Conservation (phyloP, 2,888 invertebrate genomes). For the Mesochorus sp. region DNA sequence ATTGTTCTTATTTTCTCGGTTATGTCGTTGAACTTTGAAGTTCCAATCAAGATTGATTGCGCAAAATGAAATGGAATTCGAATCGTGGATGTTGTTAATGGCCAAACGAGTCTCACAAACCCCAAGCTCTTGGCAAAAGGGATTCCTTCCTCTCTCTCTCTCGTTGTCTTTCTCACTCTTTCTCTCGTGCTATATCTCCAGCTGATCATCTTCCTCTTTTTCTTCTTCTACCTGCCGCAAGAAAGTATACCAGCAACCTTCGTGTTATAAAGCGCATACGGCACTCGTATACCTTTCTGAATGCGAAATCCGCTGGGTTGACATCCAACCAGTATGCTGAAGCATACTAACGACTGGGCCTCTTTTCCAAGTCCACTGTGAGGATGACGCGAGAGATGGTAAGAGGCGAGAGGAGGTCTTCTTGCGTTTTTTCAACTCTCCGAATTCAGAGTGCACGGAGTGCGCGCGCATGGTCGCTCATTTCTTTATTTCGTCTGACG, state of each 20-base stretch:
- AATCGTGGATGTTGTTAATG: constrained; percentile 65
- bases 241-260: constrained; percentile 61
- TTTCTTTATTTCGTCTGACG: constrained; percentile 19
- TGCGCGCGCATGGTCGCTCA: not conserved
- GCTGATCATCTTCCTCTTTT: constrained; percentile 10
- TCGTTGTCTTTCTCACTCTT: not conserved
- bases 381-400: constrained; percentile 36
- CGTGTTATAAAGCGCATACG: constrained; percentile 13
- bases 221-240: constrained; percentile 4
- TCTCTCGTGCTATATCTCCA: not conserved
- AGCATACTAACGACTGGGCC: constrained; percentile 68
- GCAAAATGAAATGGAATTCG: constrained; percentile 75
- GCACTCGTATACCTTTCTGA: constrained; percentile 38
- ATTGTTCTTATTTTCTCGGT: constrained; percentile 28
- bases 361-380: constrained; percentile 29
- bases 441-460: constrained; percentile 27
- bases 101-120: constrained; percentile 52
- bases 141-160: constrained; percentile 6
- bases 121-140: constrained; percentile 5
- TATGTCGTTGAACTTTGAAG: constrained; percentile 70
- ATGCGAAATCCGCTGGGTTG: constrained; percentile 59
- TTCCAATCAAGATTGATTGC: constrained; percentile 78
- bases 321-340: constrained; percentile 66
- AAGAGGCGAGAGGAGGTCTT: constrained; percentile 3
- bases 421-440: constrained; percentile 25